A percentile compares a stretch with the other conserved stretches of the same genome.
These are phyloP conservation scores for Eledona agricola DNA, from an alignment of 2,888 invertebrate species.

Conservation along the genomic window DNA sequence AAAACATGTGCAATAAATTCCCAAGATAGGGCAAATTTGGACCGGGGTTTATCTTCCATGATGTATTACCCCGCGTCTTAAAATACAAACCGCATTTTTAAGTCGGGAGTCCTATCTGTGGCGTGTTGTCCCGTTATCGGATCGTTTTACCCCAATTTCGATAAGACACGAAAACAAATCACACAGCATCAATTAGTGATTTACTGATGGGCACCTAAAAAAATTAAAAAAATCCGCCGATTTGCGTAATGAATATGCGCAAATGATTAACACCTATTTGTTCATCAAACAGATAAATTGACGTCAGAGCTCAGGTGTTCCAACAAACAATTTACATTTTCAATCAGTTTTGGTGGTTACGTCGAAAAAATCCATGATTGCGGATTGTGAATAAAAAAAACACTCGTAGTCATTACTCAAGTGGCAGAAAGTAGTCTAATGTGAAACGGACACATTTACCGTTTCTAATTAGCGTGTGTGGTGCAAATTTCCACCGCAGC, in stretches of 20 bases:
- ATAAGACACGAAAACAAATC: no score
- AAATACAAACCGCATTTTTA: no score
- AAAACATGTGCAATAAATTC: conserved; percentile 16
- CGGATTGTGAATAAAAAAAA: conserved; percentile 7
- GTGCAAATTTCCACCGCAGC: conserved; percentile 29
- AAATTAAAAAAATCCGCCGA: conserved; percentile 20
- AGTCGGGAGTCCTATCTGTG: no score
- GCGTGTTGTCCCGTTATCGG: no score
- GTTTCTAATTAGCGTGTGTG: conserved; percentile 35
- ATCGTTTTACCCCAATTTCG: no score
- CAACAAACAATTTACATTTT: conserved; percentile 27
- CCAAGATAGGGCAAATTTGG: conserved; percentile 4
- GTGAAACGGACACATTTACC: conserved; percentile 36
- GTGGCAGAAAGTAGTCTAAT: conserved; percentile 33
- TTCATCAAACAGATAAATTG: conserved; percentile 37
- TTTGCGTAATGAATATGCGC: conserved; percentile 31
- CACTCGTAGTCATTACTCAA: conserved; percentile 21
- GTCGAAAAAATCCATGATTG: conserved; percentile 3
- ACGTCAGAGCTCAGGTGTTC: conserved; percentile 41
- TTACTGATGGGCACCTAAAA: no score
- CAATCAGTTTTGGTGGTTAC: conserved; percentile 6
- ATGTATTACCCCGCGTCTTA: neutral
- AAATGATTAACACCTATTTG: conserved; percentile 39
- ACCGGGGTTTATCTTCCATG: neutral
- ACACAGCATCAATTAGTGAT: no score